A percentile compares a stretch with the other conserved stretches of the same genome.
phyloP scores from a whole-genome alignment of 2,888 invertebrate genomes.

The Diarsia dahlii region DNA sequence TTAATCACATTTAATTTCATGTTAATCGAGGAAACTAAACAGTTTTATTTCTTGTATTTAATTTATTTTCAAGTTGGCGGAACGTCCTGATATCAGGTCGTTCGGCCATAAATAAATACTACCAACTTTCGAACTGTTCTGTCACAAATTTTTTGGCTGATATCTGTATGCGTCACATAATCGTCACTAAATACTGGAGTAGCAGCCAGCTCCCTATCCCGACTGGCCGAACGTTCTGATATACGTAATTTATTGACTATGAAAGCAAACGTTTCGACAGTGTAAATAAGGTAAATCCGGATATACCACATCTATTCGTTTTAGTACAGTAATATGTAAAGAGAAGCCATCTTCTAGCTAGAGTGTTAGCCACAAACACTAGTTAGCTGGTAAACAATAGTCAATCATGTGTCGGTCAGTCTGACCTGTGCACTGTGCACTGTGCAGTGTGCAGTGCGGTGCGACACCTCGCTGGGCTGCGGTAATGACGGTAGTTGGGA shows the following conservation, averaged over 20 bases:
- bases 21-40: neutral
- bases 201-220: no score
- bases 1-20: neutral
- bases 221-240: no score
- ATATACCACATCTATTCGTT: neutral
- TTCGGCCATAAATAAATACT: no score
- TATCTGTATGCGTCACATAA: no score
- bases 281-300: neutral
- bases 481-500: slow-evolving; percentile 40
- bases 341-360: neutral
- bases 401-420: slow-evolving; percentile 15
- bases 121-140: no score
- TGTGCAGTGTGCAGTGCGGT: neutral
- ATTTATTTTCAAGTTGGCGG: neutral
- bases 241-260: neutral
- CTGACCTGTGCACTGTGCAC: no score
- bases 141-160: no score
- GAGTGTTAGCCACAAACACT: neutral
- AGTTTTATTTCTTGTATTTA: neutral
- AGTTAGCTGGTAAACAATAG: slow-evolving; percentile 21
- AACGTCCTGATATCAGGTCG: no score
- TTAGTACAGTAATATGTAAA: neutral
- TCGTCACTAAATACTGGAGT: no score
- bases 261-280: neutral
- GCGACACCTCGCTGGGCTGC: neutral